Evolutionary conservation across 2,113 vertebrate genomes (phyloP).

Genomic region (Zingel zingel): DNA sequence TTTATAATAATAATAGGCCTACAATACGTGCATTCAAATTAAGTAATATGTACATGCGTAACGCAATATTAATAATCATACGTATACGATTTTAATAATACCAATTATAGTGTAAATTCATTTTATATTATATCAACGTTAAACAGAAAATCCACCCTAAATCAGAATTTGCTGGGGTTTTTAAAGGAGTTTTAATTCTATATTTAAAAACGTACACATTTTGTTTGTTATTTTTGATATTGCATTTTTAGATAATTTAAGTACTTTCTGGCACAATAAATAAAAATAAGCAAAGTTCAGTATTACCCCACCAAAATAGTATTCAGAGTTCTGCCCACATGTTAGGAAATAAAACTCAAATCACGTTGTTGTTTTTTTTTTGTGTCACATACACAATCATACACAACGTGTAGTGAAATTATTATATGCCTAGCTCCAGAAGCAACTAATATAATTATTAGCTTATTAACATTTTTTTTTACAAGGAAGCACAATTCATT

Average conservation of each 20-base stretch:
- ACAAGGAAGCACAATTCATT: too few relatives aligned
- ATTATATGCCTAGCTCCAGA: too few relatives aligned
- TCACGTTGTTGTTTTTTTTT: too few relatives aligned
- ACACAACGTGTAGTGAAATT: too few relatives aligned
- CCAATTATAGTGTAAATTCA: neutral
- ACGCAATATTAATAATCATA: neutral
- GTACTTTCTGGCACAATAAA: neutral
- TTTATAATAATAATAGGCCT: neutral
- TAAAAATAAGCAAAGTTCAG: too few relatives aligned
- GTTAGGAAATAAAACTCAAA: neutral
- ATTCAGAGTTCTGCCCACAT: neutral
- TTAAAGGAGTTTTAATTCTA: neutral
- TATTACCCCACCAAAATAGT: neutral
- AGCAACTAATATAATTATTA: too few relatives aligned
- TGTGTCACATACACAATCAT: too few relatives aligned
- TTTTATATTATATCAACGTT: neutral
- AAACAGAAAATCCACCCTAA: conserved; percentile 40
- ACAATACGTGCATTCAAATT: neutral
- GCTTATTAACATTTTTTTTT: too few relatives aligned
- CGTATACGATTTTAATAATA: neutral
- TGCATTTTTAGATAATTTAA: neutral
- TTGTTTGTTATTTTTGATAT: neutral
- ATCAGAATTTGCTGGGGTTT: neutral
- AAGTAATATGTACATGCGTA: fast-evolving
- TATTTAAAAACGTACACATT: neutral